Conservation (phyloP, 2,113 vertebrate genomes). For the Prunella himalayana region DNA sequence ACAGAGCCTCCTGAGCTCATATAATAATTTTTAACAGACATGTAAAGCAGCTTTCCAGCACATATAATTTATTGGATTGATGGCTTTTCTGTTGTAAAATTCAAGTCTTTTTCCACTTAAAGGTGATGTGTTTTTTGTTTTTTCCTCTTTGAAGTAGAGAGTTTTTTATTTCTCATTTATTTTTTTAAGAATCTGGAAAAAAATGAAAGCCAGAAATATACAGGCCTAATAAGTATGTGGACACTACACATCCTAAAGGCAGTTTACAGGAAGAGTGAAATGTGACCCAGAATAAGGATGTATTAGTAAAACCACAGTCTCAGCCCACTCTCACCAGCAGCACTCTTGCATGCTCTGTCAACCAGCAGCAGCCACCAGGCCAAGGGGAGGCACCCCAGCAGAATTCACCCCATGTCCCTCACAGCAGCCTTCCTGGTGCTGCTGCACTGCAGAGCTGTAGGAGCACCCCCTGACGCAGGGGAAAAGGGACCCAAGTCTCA, state of each 20-base stretch:
- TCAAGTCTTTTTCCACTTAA: neutral
- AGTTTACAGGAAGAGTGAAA: neutral
- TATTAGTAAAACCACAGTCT: neutral
- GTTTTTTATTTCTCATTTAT: neutral
- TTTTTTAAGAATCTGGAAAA: neutral
- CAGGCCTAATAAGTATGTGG: accelerated
- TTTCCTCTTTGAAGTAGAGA: neutral
- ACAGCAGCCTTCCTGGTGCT: accelerated
- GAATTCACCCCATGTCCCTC: neutral
- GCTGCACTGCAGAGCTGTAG: neutral
- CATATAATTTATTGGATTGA: too few relatives aligned
- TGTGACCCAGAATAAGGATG: neutral
- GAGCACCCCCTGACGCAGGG: accelerated
- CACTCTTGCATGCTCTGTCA: neutral
- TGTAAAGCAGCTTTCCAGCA: neutral
- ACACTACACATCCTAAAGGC: neutral
- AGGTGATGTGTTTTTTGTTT: neutral
- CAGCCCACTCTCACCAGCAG: accelerated
- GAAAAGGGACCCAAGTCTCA: neutral
- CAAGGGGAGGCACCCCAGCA: neutral
- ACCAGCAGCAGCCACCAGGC: neutral
- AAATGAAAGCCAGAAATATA: neutral
- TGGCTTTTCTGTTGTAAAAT: neutral
- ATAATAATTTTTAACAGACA: neutral
- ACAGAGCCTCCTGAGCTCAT: neutral